Conservation (phyloP, 2,113 vertebrate species). For the Corapipo altera region DNA sequence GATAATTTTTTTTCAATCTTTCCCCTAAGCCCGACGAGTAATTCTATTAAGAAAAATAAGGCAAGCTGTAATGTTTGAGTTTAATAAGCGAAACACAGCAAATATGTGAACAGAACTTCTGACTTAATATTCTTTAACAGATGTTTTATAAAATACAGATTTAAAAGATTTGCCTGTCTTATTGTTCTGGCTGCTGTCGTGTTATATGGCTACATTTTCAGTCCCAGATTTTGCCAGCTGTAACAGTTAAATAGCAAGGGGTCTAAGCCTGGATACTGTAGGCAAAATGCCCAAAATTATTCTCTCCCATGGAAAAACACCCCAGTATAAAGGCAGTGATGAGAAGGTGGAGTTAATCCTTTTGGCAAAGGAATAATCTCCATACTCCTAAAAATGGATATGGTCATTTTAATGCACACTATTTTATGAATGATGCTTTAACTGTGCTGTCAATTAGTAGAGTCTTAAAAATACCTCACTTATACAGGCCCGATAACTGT, state of each 20-base stretch:
- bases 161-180: constrained; percentile 64
- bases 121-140: constrained; percentile 63
- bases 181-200: constrained; percentile 41
- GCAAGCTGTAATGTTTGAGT: constrained; percentile 37
- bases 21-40: neutral
- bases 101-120: constrained; percentile 61
- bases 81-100: constrained; percentile 48
- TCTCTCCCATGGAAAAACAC: constrained; percentile 40
- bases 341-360: constrained; percentile 39
- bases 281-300: constrained; percentile 47
- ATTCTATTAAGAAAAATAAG: constrained; percentile 53
- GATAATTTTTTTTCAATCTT: neutral
- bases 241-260: constrained; percentile 27
- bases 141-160: constrained; percentile 63
- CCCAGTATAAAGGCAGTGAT: neutral
- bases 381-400: constrained; percentile 18
- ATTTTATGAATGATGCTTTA: constrained; percentile 58
- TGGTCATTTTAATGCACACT: constrained; percentile 29
- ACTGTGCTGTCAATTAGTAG: constrained; percentile 47
- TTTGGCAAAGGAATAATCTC: constrained; percentile 31
- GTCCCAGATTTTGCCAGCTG: constrained; percentile 59
- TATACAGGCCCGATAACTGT: constrained; percentile 45
- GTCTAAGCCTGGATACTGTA: constrained; percentile 22
- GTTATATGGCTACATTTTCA: constrained; percentile 7
- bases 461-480: constrained; percentile 49